These are phyloP conservation scores for Gari tellinella DNA, from an alignment of 2,888 invertebrate genomes.

Conservation along the genomic window DNA sequence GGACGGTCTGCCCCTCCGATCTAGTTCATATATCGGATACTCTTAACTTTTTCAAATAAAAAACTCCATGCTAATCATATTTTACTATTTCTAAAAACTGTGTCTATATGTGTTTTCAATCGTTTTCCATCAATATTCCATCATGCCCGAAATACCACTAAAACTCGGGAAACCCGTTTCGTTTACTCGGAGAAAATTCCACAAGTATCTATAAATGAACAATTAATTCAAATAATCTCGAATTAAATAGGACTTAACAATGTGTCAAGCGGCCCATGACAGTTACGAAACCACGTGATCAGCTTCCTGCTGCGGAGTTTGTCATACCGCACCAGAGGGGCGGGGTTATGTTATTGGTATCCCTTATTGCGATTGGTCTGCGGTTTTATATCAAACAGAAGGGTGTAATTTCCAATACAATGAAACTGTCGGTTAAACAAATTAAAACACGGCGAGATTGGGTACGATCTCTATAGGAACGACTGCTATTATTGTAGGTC, in stretches of 20 bases:
- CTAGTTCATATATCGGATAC: too few species aligned
- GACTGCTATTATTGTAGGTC: too few species aligned
- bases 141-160: too few species aligned
- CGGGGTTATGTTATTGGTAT: conserved; percentile 9
- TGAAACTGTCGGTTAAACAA: conserved; percentile 48
- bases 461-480: too few species aligned
- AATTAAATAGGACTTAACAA: conserved; percentile 54
- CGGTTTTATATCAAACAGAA: conserved; percentile 34
- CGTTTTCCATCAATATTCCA: too few species aligned
- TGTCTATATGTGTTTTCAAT: too few species aligned
- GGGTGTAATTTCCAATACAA: conserved; percentile 52
- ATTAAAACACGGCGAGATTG: conserved; percentile 16
- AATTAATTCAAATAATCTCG: conserved; percentile 46
- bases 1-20: too few species aligned
- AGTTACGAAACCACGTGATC: conserved; percentile 32
- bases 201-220: conserved; percentile 46
- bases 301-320: conserved; percentile 43
- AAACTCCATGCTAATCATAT: too few species aligned
- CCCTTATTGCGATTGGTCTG: conserved; percentile 32
- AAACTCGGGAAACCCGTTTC: too few species aligned
- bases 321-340: conserved; percentile 26
- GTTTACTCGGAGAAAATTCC: conserved; percentile 19
- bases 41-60: too few species aligned
- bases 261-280: conserved; percentile 31
- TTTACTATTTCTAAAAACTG: too few species aligned